phyloP scores from a whole-genome alignment of 2,888 invertebrate species.

The Dolomedes plantarius region DNA sequence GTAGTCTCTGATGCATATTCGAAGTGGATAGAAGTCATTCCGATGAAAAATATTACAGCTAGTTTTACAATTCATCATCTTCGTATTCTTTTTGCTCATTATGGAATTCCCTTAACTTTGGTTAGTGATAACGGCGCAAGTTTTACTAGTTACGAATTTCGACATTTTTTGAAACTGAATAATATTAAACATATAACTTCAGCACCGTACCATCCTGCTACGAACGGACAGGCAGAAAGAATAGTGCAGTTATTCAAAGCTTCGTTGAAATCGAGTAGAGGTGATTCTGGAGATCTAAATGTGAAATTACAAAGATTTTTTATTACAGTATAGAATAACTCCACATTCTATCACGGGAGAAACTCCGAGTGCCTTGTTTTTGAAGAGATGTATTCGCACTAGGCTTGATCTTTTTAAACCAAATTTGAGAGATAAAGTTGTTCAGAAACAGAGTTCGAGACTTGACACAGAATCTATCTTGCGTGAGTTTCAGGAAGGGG shows the following conservation, averaged over 20 bases:
- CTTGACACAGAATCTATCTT: conserved; percentile 50
- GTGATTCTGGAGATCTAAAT: conserved; percentile 52
- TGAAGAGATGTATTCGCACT: conserved; percentile 36
- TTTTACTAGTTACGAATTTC: conserved; percentile 33
- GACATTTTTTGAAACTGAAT: conserved; percentile 63
- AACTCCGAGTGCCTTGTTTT: conserved; percentile 45
- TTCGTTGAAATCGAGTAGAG: conserved; percentile 47
- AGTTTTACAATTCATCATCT: conserved; percentile 32
- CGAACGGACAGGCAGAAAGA: conserved; percentile 74
- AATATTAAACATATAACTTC: conserved; percentile 68
- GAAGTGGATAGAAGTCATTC: conserved; percentile 39
- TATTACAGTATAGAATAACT: conserved; percentile 48
- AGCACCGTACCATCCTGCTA: conserved; percentile 73
- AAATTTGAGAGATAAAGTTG: conserved; percentile 37
- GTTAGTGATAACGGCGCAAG: conserved; percentile 58
- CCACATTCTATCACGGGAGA: conserved; percentile 45
- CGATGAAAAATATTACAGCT: conserved; percentile 36
- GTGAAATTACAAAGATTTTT: conserved; percentile 54
- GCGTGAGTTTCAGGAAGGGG: conserved; percentile 50
- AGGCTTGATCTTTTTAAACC: conserved; percentile 33
- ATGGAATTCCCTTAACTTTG: conserved; percentile 42
- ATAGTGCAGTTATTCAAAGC: conserved; percentile 70
- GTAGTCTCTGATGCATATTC: conserved; percentile 41
- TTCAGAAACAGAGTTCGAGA: conserved; percentile 34
- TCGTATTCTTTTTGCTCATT: conserved; percentile 46